Conservation (phyloP, 2,888 invertebrate species). For the Meloe dianella region DNA sequence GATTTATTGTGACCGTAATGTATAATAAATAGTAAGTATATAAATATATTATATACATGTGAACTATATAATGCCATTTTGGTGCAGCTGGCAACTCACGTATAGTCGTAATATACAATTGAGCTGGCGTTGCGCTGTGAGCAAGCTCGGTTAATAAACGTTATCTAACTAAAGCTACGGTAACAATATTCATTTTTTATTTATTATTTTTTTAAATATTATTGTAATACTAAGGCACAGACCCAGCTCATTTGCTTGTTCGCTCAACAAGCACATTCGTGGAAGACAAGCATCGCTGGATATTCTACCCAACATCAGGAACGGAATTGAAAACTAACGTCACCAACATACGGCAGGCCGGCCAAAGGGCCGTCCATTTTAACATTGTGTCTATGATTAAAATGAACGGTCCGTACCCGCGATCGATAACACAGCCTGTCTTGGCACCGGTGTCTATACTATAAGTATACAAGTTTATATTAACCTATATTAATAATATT, state of each 20-base stretch:
- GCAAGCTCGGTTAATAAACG: conserved; percentile 56
- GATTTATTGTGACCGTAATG: conserved; percentile 34
- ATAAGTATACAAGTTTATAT: conserved; percentile 36
- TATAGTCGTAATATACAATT: conserved; percentile 40
- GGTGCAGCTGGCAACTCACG: conserved; percentile 46
- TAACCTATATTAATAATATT: conserved; percentile 22
- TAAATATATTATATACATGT: conserved; percentile 51
- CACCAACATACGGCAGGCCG: conserved; percentile 35
- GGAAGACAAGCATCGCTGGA: conserved; percentile 61
- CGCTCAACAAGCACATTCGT: conserved; percentile 56
- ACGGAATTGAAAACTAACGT: conserved; percentile 53
- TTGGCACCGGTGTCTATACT: conserved; percentile 49
- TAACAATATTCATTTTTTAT: conserved; percentile 50
- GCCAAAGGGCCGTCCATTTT: conserved; percentile 25
- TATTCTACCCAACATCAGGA: conserved; percentile 60
- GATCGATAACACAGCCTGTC: conserved; percentile 47
- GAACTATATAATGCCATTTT: conserved; percentile 44
- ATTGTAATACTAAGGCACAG: conserved; percentile 63
- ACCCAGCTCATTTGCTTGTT: conserved; percentile 61
- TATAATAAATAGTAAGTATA: too few relatives aligned
- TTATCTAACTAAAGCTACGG: conserved; percentile 54
- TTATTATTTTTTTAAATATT: conserved; percentile 49
- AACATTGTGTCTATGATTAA: conserved; percentile 42
- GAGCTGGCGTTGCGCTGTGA: conserved; percentile 56
- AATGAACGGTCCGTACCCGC: conserved; percentile 28